Base-by-base conservation (phyloP, 1,140 invertebrate genomes). In the Caenorhabditis tropicalis region DNA sequence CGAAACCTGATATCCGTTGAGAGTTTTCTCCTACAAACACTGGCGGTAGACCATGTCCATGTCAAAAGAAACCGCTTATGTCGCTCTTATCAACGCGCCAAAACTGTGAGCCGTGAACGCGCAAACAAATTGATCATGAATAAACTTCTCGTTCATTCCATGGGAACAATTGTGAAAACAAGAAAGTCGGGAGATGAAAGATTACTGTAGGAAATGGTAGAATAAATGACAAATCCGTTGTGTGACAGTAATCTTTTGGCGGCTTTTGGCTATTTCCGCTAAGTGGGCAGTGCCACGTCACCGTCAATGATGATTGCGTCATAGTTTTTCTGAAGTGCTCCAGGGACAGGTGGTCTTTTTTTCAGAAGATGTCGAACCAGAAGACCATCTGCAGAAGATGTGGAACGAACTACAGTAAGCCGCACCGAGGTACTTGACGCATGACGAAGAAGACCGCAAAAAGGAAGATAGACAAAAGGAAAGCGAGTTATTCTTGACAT, bases 21-120 rank as follows among this genome's bases (percentile, higher is more conserved):
- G 65, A 36, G 9, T 15, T 33, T 10, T 31, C 39, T 74, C 29
- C 33, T 19, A 65, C 65, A 74, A 39, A 74, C 65, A 74, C n/a
- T 74, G 65, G 27, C 65, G 65, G 65, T 74, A 74, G 65, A 74
- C 65, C 65, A 74, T 74, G 65, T 74, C 65, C 65, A n/a, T 74
- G 65, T 74, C 65, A 74, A 74, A 74, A 74, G 65, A 74, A 74
- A 74, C 65, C 65, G 65, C 65, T 74, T 74, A 24, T 74, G 65
- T 65, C n/a, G n/a, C 53, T 70, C 29, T 74, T 74, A 74, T 74
- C 65, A 74, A 21, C 43, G 65, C 65, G 65, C 65, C 21, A 74
- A 74, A 74, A 74, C 36, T 46, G 29, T 46, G 36, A 74, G 65
- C 36, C 36, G 36, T 74, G n/a, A 74, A 43, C 36, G 21, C 36